Evolutionary conservation across 1,140 invertebrate genomes (phyloP).

Genomic region (Conus ventricosus): DNA sequence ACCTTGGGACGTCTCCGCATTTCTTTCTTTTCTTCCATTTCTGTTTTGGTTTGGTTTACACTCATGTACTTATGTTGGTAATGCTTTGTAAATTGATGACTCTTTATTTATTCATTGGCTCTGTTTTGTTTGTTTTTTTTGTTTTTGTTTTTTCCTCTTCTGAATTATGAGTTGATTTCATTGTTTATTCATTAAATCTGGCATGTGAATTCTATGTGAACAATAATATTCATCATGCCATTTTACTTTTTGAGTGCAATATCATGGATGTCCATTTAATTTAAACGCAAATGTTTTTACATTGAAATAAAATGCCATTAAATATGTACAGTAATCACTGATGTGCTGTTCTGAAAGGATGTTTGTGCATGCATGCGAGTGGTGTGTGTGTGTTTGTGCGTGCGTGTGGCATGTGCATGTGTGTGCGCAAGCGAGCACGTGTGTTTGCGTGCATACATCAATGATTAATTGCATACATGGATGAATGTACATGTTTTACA

Average conservation of each 20-base stretch:
- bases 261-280: constrained; percentile 21
- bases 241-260: constrained; percentile 26
- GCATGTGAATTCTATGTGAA: constrained; percentile 1
- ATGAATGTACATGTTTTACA: background rate
- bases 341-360: background rate
- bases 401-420: background rate
- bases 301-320: constrained; percentile 21
- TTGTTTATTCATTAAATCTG: background rate
- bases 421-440: background rate
- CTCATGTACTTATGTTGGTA: background rate
- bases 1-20: background rate
- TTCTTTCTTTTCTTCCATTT: background rate
- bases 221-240: constrained; percentile 13
- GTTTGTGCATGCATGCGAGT: background rate
- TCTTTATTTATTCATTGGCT: background rate
- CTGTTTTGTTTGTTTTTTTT: background rate
- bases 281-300: constrained; percentile 27
- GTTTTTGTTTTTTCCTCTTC: background rate
- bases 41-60: background rate
- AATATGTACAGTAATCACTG: constrained; percentile 13
- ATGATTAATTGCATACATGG: background rate
- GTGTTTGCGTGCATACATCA: background rate
- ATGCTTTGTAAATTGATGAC: background rate
- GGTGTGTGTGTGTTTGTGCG: constrained; percentile 1
- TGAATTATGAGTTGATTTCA: background rate